Evolutionary conservation across 2,888 invertebrate species (phyloP).

Genomic region (Ormyrus nitidulus): DNA sequence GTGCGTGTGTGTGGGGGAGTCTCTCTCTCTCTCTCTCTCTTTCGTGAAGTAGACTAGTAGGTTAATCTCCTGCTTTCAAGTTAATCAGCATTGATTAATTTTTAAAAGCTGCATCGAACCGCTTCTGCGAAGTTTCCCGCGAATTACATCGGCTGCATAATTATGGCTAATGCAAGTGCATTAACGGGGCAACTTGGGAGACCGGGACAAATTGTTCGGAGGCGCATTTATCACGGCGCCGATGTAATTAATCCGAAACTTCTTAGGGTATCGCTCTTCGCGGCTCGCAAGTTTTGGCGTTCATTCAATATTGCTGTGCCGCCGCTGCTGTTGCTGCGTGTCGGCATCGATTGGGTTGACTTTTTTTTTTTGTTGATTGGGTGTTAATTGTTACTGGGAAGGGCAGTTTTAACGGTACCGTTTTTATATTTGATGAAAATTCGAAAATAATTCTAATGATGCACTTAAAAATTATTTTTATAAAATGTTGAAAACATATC

Average conservation of each 20-base stretch:
- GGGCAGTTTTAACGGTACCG: too few species aligned
- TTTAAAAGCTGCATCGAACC: conserved; percentile 11
- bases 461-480: too few species aligned
- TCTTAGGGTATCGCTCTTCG: background rate
- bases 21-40: background rate
- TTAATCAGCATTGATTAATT: conserved; percentile 38
- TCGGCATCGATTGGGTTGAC: too few species aligned
- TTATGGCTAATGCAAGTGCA: conserved; percentile 3
- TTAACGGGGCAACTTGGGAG: background rate
- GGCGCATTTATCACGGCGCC: conserved; percentile 14
- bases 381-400: too few species aligned
- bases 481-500: too few species aligned
- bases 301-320: too few species aligned
- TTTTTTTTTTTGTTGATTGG: too few species aligned
- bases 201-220: conserved; percentile 16
- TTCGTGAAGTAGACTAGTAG: conserved; percentile 36
- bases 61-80: conserved; percentile 43
- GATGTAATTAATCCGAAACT: conserved; percentile 28
- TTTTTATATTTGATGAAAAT: too few species aligned
- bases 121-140: background rate
- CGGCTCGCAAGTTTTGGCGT: too few species aligned
- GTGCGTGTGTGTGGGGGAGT: too few species aligned
- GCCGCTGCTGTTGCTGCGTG: too few species aligned
- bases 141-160: background rate
- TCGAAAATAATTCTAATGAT: too few species aligned